Conservation (phyloP, 2,113 vertebrate genomes). For the Poecile atricapillus region DNA sequence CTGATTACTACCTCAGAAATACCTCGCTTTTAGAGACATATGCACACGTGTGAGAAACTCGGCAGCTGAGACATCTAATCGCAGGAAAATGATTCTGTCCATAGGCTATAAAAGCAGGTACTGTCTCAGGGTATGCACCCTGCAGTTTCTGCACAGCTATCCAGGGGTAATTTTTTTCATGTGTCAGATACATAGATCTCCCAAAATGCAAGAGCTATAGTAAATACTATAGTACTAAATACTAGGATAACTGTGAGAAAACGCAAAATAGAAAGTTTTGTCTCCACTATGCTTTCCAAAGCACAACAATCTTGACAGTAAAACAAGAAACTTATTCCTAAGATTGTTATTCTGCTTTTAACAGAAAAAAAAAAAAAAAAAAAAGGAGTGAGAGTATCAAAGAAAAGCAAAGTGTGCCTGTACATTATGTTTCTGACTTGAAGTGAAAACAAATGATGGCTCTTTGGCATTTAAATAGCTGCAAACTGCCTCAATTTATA, state of each 20-base stretch:
- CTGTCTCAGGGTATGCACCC: neutral
- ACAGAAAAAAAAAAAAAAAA: neutral
- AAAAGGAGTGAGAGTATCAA: neutral
- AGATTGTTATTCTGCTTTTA: neutral
- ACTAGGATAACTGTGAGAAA: neutral
- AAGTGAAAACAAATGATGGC: neutral
- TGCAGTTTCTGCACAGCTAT: neutral
- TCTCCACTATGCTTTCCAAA: neutral
- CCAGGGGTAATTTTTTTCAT: neutral
- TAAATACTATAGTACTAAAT: neutral
- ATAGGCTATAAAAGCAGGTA: neutral
- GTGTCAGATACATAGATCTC: neutral
- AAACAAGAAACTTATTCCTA: neutral
- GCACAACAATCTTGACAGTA: neutral
- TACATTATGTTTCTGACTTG: neutral
- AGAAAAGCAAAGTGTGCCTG: neutral
- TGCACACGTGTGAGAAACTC: neutral
- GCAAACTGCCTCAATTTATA: slow-evolving; percentile 4
- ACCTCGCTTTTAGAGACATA: neutral
- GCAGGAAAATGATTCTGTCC: neutral
- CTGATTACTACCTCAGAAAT: neutral
- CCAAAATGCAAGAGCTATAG: neutral
- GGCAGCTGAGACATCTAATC: neutral
- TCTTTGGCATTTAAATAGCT: neutral
- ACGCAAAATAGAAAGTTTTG: neutral